These are phyloP conservation scores for Suricata suricatta DNA, from an alignment of 2,113 vertebrate genomes.

Conservation along the genomic window DNA sequence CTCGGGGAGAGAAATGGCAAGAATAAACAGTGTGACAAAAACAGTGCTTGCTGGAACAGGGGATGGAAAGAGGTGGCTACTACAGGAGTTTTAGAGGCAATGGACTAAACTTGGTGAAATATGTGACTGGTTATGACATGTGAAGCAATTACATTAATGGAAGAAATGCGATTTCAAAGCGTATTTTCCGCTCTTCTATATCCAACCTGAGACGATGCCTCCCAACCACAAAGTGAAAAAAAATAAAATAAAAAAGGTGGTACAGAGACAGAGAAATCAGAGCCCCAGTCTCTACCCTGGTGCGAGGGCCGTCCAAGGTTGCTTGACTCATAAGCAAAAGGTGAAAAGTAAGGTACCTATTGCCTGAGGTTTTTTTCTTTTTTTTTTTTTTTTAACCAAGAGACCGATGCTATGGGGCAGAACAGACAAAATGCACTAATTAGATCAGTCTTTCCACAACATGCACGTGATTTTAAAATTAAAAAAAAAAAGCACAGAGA, in stretches of 20 bases:
- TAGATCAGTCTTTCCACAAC: constrained; percentile 52
- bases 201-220: constrained; percentile 37
- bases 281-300: neutral
- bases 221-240: neutral
- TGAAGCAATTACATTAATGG: constrained; percentile 51
- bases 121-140: constrained; percentile 40
- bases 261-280: constrained; percentile 40
- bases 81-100: neutral
- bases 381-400: constrained; percentile 58
- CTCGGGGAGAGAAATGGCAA: constrained; percentile 87
- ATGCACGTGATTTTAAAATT: neutral
- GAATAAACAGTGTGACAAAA: constrained; percentile 88
- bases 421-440: constrained; percentile 56
- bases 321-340: constrained; percentile 61
- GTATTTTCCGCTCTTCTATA: constrained; percentile 55
- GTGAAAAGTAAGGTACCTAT: constrained; percentile 39
- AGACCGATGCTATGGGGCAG: constrained; percentile 23
- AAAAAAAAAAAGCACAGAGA: constrained; percentile 31
- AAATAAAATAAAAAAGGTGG: neutral
- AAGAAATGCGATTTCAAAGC: constrained; percentile 14
- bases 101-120: constrained; percentile 70
- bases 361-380: constrained; percentile 35
- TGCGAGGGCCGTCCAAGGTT: neutral
- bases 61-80: neutral
- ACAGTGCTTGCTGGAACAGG: constrained; percentile 81